Evolutionary conservation across 1,140 invertebrate genomes (phyloP).

Genomic region (Sipha flava): DNA sequence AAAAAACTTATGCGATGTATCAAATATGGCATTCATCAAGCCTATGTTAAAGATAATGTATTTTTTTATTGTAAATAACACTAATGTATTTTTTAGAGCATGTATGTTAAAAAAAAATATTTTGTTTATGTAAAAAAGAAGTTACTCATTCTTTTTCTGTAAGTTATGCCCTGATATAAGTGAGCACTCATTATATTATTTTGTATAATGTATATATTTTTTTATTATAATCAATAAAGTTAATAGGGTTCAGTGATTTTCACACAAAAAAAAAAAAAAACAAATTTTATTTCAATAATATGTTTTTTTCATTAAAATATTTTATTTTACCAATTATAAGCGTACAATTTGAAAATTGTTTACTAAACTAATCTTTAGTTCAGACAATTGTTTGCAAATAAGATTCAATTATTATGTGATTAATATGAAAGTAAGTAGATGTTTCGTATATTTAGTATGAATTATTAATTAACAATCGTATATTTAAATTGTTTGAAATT

Average conservation of each 20-base stretch:
- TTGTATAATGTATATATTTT: constrained; percentile 32
- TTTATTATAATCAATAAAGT: constrained; percentile 29
- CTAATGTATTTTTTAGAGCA: constrained; percentile 28
- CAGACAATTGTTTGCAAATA: too few species aligned
- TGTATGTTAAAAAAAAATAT: constrained; percentile 31
- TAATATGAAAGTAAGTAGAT: too few species aligned
- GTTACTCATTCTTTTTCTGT: constrained; percentile 5
- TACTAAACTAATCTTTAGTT: too few species aligned
- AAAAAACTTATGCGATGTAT: constrained; percentile 22
- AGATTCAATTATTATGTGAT: too few species aligned
- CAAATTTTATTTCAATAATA: too few species aligned
- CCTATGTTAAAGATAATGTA: constrained; percentile 29
- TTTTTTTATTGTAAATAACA: constrained; percentile 31
- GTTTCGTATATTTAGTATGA: too few species aligned
- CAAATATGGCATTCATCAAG: constrained; percentile 26
- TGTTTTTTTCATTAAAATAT: too few species aligned
- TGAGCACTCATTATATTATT: constrained; percentile 29
- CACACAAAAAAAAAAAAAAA: not conserved
- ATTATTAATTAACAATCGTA: too few species aligned
- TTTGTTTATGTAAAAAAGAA: constrained; percentile 30
- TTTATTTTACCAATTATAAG: too few species aligned
- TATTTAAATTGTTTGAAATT: too few species aligned
- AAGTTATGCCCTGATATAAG: constrained; percentile 8
- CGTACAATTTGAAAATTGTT: too few species aligned
- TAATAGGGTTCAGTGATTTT: constrained; percentile 23